Conservation (phyloP, 1,140 invertebrate species). For the Rhynchophorus ferrugineus region DNA sequence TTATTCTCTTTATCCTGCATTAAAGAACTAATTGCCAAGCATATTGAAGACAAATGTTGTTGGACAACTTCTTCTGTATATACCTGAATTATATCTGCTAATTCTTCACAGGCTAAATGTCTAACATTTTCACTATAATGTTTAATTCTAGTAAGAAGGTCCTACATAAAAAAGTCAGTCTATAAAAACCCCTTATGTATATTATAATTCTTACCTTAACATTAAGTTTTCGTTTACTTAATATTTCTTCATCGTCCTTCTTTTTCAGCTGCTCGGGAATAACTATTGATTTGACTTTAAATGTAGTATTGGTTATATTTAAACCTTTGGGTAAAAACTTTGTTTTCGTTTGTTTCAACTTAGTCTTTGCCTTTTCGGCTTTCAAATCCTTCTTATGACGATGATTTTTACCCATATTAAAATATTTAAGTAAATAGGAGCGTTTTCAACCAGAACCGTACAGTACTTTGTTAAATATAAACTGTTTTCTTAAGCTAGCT, state of each 20-base stretch:
- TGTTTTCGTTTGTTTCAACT: constrained; percentile 61
- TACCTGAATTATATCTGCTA: constrained; percentile 58
- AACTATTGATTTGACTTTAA: constrained; percentile 82
- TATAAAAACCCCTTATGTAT: background rate
- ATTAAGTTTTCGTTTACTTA: constrained; percentile 67
- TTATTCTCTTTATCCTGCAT: constrained; percentile 64
- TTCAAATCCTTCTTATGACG: constrained; percentile 61
- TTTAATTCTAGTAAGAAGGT: constrained; percentile 63
- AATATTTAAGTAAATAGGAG: too few relatives aligned
- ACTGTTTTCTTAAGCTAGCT: too few relatives aligned
- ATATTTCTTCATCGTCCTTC: constrained; percentile 49
- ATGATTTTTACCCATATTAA: constrained; percentile 46
- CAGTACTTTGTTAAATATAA: too few relatives aligned
- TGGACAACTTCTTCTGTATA: constrained; percentile 47
- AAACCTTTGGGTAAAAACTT: constrained; percentile 62
- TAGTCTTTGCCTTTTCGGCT: constrained; percentile 70
- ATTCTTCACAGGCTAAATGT: constrained; percentile 59
- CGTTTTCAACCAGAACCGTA: too few relatives aligned
- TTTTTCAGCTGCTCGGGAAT: constrained; percentile 68
- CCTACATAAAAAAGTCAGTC: constrained; percentile 42
- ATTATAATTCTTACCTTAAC: constrained; percentile 53
- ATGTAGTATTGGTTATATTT: constrained; percentile 79
- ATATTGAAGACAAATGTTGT: constrained; percentile 55
- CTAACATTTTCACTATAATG: constrained; percentile 70
- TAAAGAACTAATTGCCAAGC: constrained; percentile 60